A percentile compares a stretch with the other conserved stretches of the same genome.
Evolutionary conservation across 35 echinoderm and acorn worm species (phyloP).

Genomic region (Ptychodera flava): DNA sequence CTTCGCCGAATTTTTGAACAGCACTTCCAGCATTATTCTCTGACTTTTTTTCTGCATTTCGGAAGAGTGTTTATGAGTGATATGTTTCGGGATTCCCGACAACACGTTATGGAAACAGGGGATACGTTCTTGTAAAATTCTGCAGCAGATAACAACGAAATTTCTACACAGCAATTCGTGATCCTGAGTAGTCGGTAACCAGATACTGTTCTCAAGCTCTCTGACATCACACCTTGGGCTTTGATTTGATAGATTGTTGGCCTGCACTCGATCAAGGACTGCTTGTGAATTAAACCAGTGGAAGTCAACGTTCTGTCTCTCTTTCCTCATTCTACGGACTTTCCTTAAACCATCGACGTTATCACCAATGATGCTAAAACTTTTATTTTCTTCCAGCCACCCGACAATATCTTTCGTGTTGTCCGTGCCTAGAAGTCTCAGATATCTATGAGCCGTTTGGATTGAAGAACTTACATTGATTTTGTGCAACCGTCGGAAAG

Average conservation of each 20-base stretch:
- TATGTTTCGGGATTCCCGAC: background rate
- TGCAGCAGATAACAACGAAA: background rate
- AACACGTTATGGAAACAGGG: background rate
- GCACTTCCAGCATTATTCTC: background rate
- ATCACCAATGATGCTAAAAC: too few relatives aligned
- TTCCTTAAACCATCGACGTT: too few relatives aligned
- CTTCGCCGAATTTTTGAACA: background rate
- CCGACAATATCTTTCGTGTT: too few relatives aligned
- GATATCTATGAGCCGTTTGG: too few relatives aligned
- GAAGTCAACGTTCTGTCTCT: background rate
- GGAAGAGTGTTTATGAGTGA: background rate
- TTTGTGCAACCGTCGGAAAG: too few relatives aligned
- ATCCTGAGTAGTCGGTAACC: background rate
- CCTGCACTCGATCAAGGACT: background rate
- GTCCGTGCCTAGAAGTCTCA: too few relatives aligned
- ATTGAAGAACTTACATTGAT: too few relatives aligned
- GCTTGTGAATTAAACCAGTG: background rate
- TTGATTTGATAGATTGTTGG: background rate
- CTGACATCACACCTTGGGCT: background rate
- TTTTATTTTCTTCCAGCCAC: too few relatives aligned
- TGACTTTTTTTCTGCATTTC: background rate
- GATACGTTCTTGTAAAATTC: background rate
- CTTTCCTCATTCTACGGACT: too few relatives aligned
- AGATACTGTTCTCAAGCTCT: background rate
- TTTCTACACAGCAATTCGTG: background rate